Evolutionary conservation across 2,888 invertebrate species (phyloP), one percentile per base, ranked within the genome.

Genomic region (Brachypalpus laphriformis): DNA sequence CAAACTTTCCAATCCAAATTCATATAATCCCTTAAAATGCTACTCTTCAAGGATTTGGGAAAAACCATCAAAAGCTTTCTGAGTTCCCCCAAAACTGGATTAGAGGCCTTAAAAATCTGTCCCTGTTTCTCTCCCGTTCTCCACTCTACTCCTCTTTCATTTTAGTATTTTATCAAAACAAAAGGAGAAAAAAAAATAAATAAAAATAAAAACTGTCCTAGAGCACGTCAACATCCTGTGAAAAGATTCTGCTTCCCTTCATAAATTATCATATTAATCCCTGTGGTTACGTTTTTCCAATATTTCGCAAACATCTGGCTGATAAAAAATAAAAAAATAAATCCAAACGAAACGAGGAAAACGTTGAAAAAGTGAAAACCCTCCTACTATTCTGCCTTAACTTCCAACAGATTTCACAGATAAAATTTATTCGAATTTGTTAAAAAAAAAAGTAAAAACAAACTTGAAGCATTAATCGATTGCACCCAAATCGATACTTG

Each of bases 181-280:
- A 76, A 63, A 51, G 59, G 14, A 68, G 25, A 5, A 34, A 34
- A 9, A 34, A 34, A 9, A 34, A 34, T 1, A 8, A 34, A 11
- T 8, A 34, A 56, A 14, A 22, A 16, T 18, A 68, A 47, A 54
- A 66, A 78, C 74, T 68, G 74, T 68, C 74, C 83, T 34, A 56
- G 22, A 78, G 80, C 68, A 74, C 80, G 56, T 74, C 74, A 80
- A 57, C 74, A 83, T 83, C 83, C 74, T 83, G 80, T 65, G 80
- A 74, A 76, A 78, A 74, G 42, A 74, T 65, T 57, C 83, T 61
- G 74, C 74, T 61, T 42, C 68, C 83, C 74, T 83, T 83, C 68
- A 83, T 83, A 83, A 83, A 83, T 83, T 83, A 83, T 83, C 80
- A 83, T 83, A 80, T 83, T 77, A 77, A 83, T 83, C 68, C 68